Conservation (phyloP, 2,113 vertebrate species). For the Sceloporus undulatus region DNA sequence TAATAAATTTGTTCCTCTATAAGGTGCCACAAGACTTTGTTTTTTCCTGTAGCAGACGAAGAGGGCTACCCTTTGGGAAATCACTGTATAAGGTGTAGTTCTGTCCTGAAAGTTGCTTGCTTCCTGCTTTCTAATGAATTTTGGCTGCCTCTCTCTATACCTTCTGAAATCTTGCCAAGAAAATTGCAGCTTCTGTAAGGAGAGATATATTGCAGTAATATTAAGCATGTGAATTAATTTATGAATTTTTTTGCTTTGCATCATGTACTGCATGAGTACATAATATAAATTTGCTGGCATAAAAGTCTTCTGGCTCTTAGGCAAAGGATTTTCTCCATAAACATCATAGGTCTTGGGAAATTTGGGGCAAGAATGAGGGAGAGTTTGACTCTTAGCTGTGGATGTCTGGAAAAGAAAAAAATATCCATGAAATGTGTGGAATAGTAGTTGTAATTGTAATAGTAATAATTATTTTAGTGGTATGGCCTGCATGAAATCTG, state of each 20-base stretch:
- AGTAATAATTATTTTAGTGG: neutral
- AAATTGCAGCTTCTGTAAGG: constrained; percentile 18
- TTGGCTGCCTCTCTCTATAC: neutral
- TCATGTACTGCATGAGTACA: neutral
- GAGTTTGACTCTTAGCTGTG: neutral
- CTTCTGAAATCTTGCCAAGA: neutral
- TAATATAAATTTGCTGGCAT: constrained; percentile 18
- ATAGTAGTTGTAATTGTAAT: too few species aligned
- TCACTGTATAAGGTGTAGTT: neutral
- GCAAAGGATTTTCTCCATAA: neutral
- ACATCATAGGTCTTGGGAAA: neutral
- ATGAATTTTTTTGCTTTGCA: constrained; percentile 13
- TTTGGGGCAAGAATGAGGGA: neutral
- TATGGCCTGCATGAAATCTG: neutral
- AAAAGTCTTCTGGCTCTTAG: neutral
- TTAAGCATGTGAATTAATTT: constrained; percentile 10
- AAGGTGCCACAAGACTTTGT: neutral
- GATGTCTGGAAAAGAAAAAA: neutral
- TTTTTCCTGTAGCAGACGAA: neutral
- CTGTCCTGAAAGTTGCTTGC: neutral
- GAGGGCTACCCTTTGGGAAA: neutral
- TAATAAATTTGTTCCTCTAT: neutral
- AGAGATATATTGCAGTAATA: constrained; percentile 5
- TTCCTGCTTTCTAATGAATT: neutral
- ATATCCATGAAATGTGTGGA: too few species aligned